A percentile compares a stretch with the other conserved stretches of the same genome.
Evolutionary conservation across 2,113 vertebrate species (phyloP).

Genomic region (Semnornis frantzii): DNA sequence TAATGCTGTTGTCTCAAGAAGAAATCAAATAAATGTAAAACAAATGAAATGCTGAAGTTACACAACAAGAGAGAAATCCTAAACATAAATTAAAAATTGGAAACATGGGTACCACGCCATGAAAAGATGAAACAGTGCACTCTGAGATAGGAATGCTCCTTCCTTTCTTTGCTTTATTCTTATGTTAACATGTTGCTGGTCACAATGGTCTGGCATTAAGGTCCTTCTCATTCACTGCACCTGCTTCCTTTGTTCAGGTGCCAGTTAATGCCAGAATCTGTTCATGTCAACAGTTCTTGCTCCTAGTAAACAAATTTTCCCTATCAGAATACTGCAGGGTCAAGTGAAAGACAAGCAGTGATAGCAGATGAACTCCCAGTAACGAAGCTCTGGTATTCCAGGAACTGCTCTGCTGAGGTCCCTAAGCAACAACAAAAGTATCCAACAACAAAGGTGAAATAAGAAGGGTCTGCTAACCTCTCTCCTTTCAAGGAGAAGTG

Average conservation of each 20-base stretch:
- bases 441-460: neutral
- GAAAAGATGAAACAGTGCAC: neutral
- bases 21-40: neutral
- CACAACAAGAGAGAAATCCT: neutral
- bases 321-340: neutral
- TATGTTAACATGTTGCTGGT: neutral
- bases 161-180: neutral
- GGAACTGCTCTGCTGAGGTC: neutral
- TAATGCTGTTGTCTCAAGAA: neutral
- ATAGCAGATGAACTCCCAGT: neutral
- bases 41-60: neutral
- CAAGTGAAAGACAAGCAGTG: neutral
- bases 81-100: neutral
- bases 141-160: neutral
- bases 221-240: neutral
- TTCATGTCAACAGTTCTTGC: neutral
- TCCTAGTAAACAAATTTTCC: neutral
- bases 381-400: neutral
- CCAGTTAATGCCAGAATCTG: conserved; percentile 3
- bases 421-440: neutral
- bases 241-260: neutral
- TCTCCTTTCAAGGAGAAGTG: neutral
- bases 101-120: neutral
- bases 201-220: neutral
- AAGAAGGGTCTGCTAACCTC: neutral